Percentiles rank a stretch among this genome's conserved stretches.
Evolutionary conservation across 2,113 vertebrate species (phyloP).

Genomic region (Burhinus bistriatus): DNA sequence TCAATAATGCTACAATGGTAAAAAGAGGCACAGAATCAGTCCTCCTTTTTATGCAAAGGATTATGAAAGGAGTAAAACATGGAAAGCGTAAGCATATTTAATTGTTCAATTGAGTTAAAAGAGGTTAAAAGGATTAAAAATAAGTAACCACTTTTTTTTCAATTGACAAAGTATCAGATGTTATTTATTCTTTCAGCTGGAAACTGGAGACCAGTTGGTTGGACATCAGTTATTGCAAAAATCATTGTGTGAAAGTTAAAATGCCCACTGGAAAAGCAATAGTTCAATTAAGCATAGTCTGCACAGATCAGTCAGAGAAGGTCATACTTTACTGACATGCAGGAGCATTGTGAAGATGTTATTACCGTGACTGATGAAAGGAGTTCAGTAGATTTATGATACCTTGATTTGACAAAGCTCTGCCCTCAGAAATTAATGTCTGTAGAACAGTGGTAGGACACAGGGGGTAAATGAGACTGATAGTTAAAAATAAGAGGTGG

Average conservation of each 20-base stretch:
- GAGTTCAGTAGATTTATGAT: conserved; percentile 16
- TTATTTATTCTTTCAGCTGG: neutral
- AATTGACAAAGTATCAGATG: neutral
- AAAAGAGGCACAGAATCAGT: neutral
- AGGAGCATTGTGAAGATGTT: conserved; percentile 11
- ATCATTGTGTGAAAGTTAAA: neutral
- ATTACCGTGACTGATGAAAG: neutral
- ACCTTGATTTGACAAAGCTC: neutral
- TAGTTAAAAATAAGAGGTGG: neutral
- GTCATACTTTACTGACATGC: neutral
- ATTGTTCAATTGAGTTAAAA: neutral
- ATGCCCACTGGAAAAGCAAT: conserved; percentile 12
- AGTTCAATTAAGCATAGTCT: conserved; percentile 21
- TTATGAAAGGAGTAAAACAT: neutral
- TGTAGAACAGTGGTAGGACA: neutral
- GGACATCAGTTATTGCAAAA: conserved; percentile 6
- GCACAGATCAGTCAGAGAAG: conserved; percentile 5
- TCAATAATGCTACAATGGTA: neutral
- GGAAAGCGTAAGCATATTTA: neutral
- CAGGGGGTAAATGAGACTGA: neutral
- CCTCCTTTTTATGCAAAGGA: neutral
- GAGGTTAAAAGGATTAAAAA: neutral
- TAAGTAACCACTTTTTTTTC: neutral
- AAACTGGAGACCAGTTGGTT: neutral
- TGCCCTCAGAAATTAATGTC: neutral